These are phyloP conservation scores for Prunella himalayana DNA, from an alignment of 2,113 vertebrate genomes.

Conservation along the genomic window DNA sequence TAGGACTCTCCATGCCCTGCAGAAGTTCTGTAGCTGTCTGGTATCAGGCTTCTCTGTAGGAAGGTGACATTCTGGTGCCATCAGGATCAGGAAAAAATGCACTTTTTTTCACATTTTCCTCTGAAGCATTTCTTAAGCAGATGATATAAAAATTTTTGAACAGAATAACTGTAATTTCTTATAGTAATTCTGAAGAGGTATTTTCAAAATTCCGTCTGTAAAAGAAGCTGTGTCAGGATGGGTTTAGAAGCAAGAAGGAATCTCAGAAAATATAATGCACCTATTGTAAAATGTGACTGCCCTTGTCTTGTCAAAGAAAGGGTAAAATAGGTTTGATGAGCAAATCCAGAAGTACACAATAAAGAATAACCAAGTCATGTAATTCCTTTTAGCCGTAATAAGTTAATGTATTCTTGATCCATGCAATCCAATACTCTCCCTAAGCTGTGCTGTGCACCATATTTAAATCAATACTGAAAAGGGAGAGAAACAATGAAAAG, in stretches of 20 bases:
- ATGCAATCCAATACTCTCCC: neutral
- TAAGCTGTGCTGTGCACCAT: neutral
- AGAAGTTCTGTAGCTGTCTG: neutral
- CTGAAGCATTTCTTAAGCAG: neutral
- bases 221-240: neutral
- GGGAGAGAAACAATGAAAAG: neutral
- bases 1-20: neutral
- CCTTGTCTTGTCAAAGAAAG: neutral
- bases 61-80: neutral
- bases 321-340: neutral
- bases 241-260: neutral
- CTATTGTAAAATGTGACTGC: neutral
- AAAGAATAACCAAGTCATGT: neutral
- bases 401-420: neutral
- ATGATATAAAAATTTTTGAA: neutral
- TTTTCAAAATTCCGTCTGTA: neutral
- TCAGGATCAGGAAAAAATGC: neutral
- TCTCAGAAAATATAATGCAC: neutral
- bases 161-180: neutral
- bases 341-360: neutral
- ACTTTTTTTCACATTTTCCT: neutral
- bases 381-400: neutral
- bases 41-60: neutral
- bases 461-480: neutral
- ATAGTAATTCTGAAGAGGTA: fast-evolving